Conservation (phyloP, 2,113 vertebrate genomes). For the Tachycineta bicolor region DNA sequence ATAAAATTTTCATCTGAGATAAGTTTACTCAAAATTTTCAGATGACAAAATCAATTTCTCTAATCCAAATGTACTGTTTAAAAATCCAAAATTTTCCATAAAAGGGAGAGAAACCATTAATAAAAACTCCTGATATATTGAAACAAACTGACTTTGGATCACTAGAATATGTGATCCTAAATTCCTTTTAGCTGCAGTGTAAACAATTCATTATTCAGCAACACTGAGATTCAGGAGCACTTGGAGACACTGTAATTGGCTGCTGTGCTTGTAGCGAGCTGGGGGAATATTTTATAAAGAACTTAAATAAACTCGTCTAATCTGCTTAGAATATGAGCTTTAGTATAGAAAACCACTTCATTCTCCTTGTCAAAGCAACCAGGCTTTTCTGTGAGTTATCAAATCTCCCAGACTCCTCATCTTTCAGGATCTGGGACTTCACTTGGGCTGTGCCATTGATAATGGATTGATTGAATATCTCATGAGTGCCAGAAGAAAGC, state of each 20-base stretch:
- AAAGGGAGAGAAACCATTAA: not conserved
- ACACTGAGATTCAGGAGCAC: not conserved
- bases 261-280: not conserved
- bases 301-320: not conserved
- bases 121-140: not conserved
- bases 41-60: not conserved
- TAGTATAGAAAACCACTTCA: not conserved
- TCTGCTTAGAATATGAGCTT: not conserved
- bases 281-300: not conserved
- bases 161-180: not conserved
- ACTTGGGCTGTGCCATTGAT: not conserved
- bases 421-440: not conserved
- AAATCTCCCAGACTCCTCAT: not conserved
- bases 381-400: not conserved
- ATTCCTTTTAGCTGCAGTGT: not conserved
- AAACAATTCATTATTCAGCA: constrained; percentile 3
- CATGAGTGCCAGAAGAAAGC: not conserved
- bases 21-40: not conserved
- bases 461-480: not conserved
- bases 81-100: not conserved
- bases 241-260: not conserved
- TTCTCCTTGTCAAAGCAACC: not conserved
- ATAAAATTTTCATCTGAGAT: not conserved
- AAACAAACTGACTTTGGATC: not conserved
- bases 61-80: not conserved